Evolutionary conservation across 2,797 vertebrate species (phyloP).

Genomic region (Astyanax mexicanus): DNA sequence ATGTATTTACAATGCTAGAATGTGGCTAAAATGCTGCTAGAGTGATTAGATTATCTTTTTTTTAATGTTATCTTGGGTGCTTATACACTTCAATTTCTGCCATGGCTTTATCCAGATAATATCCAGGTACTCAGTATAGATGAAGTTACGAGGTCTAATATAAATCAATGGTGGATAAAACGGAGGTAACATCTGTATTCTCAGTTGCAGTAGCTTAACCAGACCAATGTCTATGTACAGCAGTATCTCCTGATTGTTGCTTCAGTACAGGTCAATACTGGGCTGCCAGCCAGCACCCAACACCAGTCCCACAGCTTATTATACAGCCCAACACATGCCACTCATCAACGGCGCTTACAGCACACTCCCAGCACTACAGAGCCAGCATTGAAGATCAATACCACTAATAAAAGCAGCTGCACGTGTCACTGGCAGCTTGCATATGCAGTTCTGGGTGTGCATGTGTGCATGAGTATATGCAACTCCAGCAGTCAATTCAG

Average conservation of each 20-base stretch:
- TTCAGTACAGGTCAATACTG: not conserved
- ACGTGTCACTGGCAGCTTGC: not conserved
- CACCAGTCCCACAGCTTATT: not conserved
- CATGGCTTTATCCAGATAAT: too few species aligned
- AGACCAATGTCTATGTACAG: not conserved
- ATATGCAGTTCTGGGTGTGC: not conserved
- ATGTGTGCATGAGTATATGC: not conserved
- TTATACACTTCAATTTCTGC: too few species aligned
- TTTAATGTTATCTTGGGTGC: too few species aligned
- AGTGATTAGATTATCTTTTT: too few species aligned
- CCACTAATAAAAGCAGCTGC: not conserved
- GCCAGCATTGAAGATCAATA: constrained; percentile 23
- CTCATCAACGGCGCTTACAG: not conserved
- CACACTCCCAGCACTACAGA: not conserved
- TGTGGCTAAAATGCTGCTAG: too few species aligned
- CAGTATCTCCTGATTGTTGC: not conserved
- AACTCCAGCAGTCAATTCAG: not conserved
- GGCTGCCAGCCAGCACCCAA: not conserved
- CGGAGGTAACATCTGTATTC: too few species aligned
- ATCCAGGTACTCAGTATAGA: too few species aligned
- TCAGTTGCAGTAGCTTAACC: not conserved
- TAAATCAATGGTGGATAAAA: too few species aligned
- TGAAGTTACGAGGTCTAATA: too few species aligned
- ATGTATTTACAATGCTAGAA: too few species aligned
- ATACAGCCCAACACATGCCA: not conserved